phyloP scores from a whole-genome alignment of 2,888 invertebrate genomes.

The Drosophila macrospina region DNA sequence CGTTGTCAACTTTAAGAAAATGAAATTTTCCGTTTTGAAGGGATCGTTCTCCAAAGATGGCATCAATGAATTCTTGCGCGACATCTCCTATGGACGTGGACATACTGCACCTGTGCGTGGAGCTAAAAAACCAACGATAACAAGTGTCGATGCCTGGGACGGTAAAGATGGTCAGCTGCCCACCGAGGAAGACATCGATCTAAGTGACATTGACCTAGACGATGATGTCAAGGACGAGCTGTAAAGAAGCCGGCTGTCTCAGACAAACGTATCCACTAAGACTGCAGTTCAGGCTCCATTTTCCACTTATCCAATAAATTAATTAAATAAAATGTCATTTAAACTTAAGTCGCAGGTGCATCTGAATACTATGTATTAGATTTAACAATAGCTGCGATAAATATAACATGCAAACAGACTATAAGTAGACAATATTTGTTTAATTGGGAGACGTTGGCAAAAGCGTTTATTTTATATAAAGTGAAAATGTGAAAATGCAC shows the following conservation, averaged over 20 bases:
- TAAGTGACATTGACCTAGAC: slow-evolving; percentile 94
- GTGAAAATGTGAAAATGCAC: neutral
- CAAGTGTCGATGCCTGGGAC: slow-evolving; percentile 93
- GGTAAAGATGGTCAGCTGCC: slow-evolving; percentile 96
- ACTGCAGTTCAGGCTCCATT: slow-evolving; percentile 45
- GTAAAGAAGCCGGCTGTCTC: slow-evolving; percentile 47
- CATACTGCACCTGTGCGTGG: slow-evolving; percentile 95
- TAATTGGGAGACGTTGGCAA: neutral
- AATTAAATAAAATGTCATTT: slow-evolving; percentile 4
- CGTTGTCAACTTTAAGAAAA: slow-evolving; percentile 97
- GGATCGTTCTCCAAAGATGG: slow-evolving; percentile 98
- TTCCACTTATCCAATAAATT: slow-evolving; percentile 13
- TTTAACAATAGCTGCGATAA: slow-evolving; percentile 44
- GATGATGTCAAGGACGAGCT: slow-evolving; percentile 87
- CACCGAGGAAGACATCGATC: slow-evolving; percentile 93
- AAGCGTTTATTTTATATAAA: neutral
- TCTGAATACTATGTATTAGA: slow-evolving; percentile 56
- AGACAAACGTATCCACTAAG: slow-evolving; percentile 26
- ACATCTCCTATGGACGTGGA: slow-evolving; percentile 96
- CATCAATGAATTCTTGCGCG: slow-evolving; percentile 97
- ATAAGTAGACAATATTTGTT: slow-evolving; percentile 22
- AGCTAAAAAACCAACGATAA: slow-evolving; percentile 91
- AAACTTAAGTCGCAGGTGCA: slow-evolving; percentile 39
- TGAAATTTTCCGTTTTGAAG: slow-evolving; percentile 96
- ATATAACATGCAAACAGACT: slow-evolving; percentile 44